Evolutionary conservation across 2,797 vertebrate species (phyloP).

Genomic region (Clamator glandarius): DNA sequence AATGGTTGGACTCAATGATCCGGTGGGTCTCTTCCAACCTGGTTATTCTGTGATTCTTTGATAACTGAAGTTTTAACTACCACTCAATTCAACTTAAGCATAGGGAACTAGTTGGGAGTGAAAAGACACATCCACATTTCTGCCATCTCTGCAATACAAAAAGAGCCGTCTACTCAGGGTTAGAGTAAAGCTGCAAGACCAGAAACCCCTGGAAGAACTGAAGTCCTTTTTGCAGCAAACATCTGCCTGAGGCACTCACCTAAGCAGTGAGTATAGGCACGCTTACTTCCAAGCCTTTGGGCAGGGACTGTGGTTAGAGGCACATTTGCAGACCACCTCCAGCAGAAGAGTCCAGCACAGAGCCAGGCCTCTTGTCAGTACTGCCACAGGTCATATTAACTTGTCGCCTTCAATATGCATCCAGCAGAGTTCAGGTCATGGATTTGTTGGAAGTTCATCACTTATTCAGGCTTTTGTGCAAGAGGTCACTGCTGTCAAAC

Average conservation of each 20-base stretch:
- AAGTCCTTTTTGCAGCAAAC: background rate
- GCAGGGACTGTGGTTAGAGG: background rate
- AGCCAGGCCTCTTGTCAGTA: background rate
- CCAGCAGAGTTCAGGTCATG: conserved; percentile 70
- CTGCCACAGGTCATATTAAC: conserved; percentile 55
- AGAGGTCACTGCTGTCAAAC: conserved; percentile 67
- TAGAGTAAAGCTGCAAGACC: background rate
- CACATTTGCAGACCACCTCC: background rate
- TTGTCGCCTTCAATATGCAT: conserved; percentile 51
- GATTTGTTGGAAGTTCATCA: conserved; percentile 66
- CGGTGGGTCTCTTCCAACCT: no score
- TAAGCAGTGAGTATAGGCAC: background rate
- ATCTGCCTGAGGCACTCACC: background rate
- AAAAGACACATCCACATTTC: background rate
- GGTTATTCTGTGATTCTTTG: no score
- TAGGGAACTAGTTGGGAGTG: background rate
- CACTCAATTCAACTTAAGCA: background rate
- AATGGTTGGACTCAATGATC: no score
- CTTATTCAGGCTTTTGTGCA: conserved; percentile 67
- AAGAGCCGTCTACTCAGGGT: background rate
- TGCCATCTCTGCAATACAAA: background rate
- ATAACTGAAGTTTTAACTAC: conserved; percentile 44
- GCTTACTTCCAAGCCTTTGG: background rate
- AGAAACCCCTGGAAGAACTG: background rate
- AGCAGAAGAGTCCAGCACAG: background rate